A percentile compares a stretch with the other conserved stretches of the same genome.
Conservation (phyloP, 2,113 vertebrate genomes). For the Microcebus ravelobensis region DNA sequence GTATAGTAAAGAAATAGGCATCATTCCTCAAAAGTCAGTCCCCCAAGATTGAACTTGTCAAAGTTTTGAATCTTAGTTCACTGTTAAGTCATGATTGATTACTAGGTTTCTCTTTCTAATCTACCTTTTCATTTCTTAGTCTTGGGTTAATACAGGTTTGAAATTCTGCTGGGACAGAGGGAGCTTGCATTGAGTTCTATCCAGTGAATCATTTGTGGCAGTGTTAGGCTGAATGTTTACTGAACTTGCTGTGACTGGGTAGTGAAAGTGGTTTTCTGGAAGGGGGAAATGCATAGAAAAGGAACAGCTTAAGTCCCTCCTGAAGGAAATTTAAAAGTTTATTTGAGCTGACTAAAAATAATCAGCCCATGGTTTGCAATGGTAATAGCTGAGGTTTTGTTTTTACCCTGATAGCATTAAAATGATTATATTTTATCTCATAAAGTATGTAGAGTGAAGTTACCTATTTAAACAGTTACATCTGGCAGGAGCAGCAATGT, state of each 20-base stretch:
- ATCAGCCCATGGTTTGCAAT: not conserved
- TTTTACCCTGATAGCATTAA: conserved; percentile 40
- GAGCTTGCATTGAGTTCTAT: not conserved
- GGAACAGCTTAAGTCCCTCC: not conserved
- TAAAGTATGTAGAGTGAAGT: conserved; percentile 8
- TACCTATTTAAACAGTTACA: conserved; percentile 39
- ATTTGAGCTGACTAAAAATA: not conserved
- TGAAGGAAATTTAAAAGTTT: conserved; percentile 36
- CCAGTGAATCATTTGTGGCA: not conserved
- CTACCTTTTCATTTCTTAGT: conserved; percentile 41
- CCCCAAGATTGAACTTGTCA: conserved; percentile 7
- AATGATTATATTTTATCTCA: conserved; percentile 36
- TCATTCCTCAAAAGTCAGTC: not conserved
- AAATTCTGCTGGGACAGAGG: conserved; percentile 16
- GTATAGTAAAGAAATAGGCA: not conserved
- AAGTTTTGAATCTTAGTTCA: conserved; percentile 36
- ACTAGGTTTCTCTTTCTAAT: conserved; percentile 22
- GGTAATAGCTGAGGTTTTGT: conserved; percentile 29
- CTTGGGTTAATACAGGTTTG: conserved; percentile 36
- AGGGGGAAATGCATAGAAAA: not conserved
- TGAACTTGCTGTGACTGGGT: not conserved
- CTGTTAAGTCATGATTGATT: conserved; percentile 16
- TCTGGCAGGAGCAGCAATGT: conserved; percentile 17
- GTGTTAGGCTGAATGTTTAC: not conserved
- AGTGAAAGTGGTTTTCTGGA: not conserved